Percentiles rank a stretch among this genome's conserved stretches.
Evolutionary conservation across 2,888 invertebrate genomes (phyloP).

Genomic region (Pherbina coryleti): DNA sequence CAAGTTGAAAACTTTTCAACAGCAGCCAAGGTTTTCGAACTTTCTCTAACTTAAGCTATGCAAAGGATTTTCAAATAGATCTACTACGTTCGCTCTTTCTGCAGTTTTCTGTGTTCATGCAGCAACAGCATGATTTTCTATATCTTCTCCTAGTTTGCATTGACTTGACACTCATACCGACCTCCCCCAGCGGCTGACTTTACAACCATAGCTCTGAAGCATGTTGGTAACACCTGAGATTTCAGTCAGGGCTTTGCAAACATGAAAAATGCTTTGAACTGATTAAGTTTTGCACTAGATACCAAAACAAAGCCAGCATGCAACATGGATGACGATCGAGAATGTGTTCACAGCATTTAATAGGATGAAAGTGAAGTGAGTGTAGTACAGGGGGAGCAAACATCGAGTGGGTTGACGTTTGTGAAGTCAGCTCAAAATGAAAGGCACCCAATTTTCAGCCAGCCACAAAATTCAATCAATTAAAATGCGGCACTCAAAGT

Average conservation of each 20-base stretch:
- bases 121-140: no score
- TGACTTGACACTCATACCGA: no score
- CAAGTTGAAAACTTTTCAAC: slow-evolving; percentile 27
- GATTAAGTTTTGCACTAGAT: slow-evolving; percentile 21
- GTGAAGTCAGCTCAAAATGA: not conserved
- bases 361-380: no score
- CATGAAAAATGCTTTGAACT: slow-evolving; percentile 27
- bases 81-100: no score
- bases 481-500: slow-evolving; percentile 32
- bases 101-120: no score
- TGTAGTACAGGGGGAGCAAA: no score
- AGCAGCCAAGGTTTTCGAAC: not conserved
- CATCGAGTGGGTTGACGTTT: not conserved
- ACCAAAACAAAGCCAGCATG: not conserved
- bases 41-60: not conserved
- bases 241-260: not conserved
- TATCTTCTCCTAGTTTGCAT: no score
- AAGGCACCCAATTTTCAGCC: slow-evolving; percentile 31
- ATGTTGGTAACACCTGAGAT: no score
- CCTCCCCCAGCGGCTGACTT: no score
- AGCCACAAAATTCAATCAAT: slow-evolving; percentile 40
- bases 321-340: slow-evolving; percentile 6
- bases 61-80: no score
- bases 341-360: no score
- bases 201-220: no score